phyloP scores from a whole-genome alignment of 2,888 invertebrate genomes.

The Andrena dorsata region DNA sequence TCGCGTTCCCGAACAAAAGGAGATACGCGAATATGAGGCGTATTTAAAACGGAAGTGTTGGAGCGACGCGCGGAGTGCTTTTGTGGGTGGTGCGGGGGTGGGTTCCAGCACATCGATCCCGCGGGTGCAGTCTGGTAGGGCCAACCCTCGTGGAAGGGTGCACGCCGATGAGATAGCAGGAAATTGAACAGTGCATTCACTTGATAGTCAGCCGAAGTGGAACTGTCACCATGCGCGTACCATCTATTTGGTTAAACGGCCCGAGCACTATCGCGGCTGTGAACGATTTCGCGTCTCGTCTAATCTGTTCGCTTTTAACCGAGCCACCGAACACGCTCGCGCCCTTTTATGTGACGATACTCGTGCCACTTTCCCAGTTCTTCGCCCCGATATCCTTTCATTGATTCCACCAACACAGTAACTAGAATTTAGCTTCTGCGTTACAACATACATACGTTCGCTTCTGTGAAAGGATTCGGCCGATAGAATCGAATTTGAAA shows the following conservation, averaged over 20 bases:
- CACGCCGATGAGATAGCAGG: constrained; percentile 60
- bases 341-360: background rate
- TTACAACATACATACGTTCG: too few species aligned
- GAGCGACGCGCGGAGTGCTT: constrained; percentile 51
- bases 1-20: constrained; percentile 15
- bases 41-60: constrained; percentile 62
- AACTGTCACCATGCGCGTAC: constrained; percentile 52
- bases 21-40: constrained; percentile 32
- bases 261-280: constrained; percentile 7
- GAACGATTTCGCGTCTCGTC: constrained; percentile 23
- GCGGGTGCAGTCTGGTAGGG: constrained; percentile 56
- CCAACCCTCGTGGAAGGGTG: constrained; percentile 53
- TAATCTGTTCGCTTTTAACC: background rate
- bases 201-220: constrained; percentile 52
- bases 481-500: background rate
- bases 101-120: constrained; percentile 61
- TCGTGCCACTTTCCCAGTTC: background rate
- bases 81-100: constrained; percentile 35
- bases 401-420: background rate
- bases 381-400: background rate
- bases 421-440: background rate
- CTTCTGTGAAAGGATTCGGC: too few species aligned
- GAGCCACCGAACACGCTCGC: background rate
- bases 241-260: constrained; percentile 50
- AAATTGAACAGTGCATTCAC: constrained; percentile 68